phyloP scores from a whole-genome alignment of 2,888 invertebrate species.

The Strigamia crassipes region DNA sequence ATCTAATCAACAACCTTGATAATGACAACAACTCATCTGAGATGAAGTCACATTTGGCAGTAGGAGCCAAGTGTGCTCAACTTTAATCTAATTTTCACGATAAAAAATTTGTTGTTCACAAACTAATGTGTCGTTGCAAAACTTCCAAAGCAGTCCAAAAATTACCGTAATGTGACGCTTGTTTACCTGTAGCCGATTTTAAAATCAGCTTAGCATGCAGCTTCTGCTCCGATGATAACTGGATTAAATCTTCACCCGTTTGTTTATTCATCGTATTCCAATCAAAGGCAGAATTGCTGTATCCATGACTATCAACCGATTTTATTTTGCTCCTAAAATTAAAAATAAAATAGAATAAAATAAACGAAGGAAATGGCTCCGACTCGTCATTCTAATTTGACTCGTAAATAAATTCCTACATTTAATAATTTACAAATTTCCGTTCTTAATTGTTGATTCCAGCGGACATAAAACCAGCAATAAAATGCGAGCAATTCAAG shows the following conservation, averaged over 20 bases:
- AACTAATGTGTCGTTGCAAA: neutral
- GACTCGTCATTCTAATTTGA: too few species aligned
- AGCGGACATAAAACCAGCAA: too few species aligned
- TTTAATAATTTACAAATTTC: too few species aligned
- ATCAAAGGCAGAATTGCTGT: constrained; percentile 12
- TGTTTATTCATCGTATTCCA: constrained; percentile 10
- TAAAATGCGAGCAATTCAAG: too few species aligned
- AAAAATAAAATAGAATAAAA: neutral
- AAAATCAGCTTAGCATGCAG: neutral
- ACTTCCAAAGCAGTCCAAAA: neutral
- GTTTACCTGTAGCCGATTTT: neutral
- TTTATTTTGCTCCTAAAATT: neutral
- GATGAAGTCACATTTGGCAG: neutral
- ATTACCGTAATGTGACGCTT: neutral
- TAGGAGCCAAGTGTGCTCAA: neutral
- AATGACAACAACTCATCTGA: neutral
- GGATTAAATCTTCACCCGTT: neutral
- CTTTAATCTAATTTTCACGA: neutral
- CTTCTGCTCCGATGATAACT: neutral
- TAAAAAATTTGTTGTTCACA: neutral
- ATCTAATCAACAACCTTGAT: neutral
- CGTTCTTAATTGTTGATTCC: too few species aligned
- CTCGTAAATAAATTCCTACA: too few species aligned
- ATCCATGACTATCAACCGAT: neutral
- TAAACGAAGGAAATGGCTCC: neutral